phyloP scores from a whole-genome alignment of 2,797 vertebrate species.

The Otus scops region DNA sequence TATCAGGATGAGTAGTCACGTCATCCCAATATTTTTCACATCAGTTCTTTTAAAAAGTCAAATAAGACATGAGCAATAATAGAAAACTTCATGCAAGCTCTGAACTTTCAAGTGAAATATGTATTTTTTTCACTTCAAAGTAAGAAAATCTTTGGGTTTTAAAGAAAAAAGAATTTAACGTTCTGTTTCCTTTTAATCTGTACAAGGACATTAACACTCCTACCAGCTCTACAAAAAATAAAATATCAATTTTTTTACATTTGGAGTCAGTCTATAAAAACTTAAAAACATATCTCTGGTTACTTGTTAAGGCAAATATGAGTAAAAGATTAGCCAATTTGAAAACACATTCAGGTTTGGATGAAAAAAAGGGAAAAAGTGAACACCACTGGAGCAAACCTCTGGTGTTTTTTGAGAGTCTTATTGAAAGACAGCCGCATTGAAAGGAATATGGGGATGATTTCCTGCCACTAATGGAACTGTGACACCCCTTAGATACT shows the following conservation, averaged over 20 bases:
- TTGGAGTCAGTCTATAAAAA: slow-evolving; percentile 1
- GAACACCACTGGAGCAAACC: not conserved
- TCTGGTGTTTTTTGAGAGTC: not conserved
- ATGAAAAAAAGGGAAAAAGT: not conserved
- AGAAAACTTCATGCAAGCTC: not conserved
- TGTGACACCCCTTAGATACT: not conserved
- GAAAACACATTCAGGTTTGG: not conserved
- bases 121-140: not conserved
- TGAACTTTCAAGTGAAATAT: not conserved
- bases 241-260: not conserved
- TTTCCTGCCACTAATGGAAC: not conserved
- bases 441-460: not conserved
- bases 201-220: not conserved
- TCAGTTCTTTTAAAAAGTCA: slow-evolving; percentile 69
- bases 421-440: not conserved
- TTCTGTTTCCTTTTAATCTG: not conserved
- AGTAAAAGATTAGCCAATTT: not conserved
- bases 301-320: not conserved
- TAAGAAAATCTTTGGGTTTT: not conserved
- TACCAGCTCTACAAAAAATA: not conserved
- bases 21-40: slow-evolving; percentile 80
- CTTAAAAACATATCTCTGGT: not conserved
- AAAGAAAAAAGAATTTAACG: not conserved
- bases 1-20: slow-evolving; percentile 83
- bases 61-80: slow-evolving; percentile 34